Conservation (phyloP, 2,113 vertebrate species). For the Myrmecobius fasciatus region DNA sequence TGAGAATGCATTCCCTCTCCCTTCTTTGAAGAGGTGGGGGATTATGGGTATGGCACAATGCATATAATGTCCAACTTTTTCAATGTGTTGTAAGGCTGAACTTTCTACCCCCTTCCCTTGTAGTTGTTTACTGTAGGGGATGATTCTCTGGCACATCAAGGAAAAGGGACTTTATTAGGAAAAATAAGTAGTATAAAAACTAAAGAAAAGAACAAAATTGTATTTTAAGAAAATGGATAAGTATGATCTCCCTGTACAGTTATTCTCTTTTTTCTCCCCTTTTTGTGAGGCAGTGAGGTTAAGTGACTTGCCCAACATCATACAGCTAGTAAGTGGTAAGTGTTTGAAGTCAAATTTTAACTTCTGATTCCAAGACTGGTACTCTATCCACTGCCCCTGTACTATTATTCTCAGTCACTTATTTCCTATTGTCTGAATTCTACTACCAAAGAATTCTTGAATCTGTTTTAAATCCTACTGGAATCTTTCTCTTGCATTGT, state of each 20-base stretch:
- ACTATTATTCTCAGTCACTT: neutral
- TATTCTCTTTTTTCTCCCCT: neutral
- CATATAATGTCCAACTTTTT: neutral
- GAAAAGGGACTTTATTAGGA: neutral
- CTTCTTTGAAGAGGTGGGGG: neutral
- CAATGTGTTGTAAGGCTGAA: neutral
- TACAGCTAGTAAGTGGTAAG: too few relatives aligned
- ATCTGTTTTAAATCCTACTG: neutral
- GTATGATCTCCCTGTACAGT: neutral
- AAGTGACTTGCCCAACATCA: too few relatives aligned
- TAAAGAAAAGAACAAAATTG: neutral
- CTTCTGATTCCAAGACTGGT: too few relatives aligned
- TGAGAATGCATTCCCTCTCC: neutral
- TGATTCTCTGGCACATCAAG: neutral
- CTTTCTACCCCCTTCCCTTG: neutral
- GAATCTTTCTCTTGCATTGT: neutral
- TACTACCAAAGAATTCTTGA: neutral
- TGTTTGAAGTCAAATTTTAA: too few relatives aligned
- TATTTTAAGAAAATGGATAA: neutral
- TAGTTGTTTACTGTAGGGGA: neutral
- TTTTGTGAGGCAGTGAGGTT: too few relatives aligned
- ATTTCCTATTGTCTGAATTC: neutral
- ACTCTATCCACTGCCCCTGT: neutral
- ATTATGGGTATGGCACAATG: neutral
- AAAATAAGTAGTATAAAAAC: neutral